Conservation (phyloP, 1,140 invertebrate genomes). For the Sesamia nonagrioides region DNA sequence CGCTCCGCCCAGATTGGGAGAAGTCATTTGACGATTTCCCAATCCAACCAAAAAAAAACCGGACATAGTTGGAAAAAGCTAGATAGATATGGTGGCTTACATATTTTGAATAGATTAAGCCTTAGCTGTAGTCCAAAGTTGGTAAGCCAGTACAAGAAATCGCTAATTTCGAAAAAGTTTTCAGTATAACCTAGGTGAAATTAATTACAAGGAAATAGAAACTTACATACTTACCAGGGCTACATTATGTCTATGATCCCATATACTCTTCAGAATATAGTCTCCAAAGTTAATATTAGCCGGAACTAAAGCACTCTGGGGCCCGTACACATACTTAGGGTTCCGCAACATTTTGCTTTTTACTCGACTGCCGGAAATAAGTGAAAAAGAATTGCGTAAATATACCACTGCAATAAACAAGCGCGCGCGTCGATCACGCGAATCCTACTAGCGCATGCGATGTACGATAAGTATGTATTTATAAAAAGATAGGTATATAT, state of each 20-base stretch:
- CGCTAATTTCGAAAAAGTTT: too few relatives aligned
- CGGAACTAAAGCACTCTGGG: constrained; percentile 50
- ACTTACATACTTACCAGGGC: constrained; percentile 81
- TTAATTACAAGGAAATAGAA: constrained; percentile 4
- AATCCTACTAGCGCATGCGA: not conserved
- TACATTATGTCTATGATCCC: constrained; percentile 48
- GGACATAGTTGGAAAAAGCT: too few relatives aligned
- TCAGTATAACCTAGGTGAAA: too few relatives aligned
- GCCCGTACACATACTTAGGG: constrained; percentile 58
- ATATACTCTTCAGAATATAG: constrained; percentile 55
- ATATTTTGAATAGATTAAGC: too few relatives aligned
- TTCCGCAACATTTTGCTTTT: constrained; percentile 60
- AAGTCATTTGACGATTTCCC: too few relatives aligned
- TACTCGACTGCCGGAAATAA: not conserved
- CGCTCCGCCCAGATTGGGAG: too few relatives aligned
- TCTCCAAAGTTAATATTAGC: constrained; percentile 61
- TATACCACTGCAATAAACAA: not conserved
- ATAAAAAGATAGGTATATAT: too few relatives aligned
- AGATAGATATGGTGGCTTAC: too few relatives aligned
- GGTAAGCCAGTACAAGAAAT: too few relatives aligned
- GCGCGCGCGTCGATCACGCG: not conserved
- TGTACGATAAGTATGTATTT: not conserved
- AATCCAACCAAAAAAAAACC: too few relatives aligned
- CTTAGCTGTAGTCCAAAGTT: too few relatives aligned
- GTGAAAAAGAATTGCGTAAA: not conserved